A percentile compares a stretch with the other conserved stretches of the same genome.
Conservation (phyloP, 1,140 invertebrate species). For the Brachionus koreanus region DNA sequence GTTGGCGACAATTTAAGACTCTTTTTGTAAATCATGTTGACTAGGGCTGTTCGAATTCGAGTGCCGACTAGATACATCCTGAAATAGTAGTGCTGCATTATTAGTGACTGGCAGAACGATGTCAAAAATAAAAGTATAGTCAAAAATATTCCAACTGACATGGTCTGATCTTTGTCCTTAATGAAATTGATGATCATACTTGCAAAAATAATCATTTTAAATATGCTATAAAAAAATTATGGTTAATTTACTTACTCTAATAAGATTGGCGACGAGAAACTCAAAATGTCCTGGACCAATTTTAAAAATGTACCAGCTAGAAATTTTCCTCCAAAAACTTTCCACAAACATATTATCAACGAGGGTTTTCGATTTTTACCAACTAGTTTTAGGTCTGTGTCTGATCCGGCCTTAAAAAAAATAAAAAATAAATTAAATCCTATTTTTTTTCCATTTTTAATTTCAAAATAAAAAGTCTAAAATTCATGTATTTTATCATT, state of each 20-base stretch:
- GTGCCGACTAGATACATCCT: conserved; percentile 70
- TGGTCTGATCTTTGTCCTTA: conserved; percentile 11
- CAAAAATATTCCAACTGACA: conserved; percentile 78
- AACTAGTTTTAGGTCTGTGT: not conserved
- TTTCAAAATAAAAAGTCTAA: no score
- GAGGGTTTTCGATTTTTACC: not conserved
- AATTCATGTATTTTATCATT: no score
- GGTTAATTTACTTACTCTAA: not conserved
- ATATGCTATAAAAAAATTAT: not conserved
- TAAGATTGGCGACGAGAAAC: conserved; percentile 22
- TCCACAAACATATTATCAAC: conserved; percentile 12
- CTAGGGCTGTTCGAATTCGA: conserved; percentile 81
- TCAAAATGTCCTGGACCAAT: conserved; percentile 42
- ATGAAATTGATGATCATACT: conserved; percentile 40
- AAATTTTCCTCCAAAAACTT: conserved; percentile 44
- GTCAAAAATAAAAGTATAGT: conserved; percentile 70
- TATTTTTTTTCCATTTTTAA: not conserved
- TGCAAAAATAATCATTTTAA: not conserved
- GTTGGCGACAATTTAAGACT: conserved; percentile 48
- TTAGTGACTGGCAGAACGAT: conserved; percentile 77
- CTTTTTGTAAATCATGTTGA: conserved; percentile 88
- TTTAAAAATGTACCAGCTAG: conserved; percentile 41
- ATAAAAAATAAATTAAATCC: no score
- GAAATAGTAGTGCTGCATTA: conserved; percentile 64
- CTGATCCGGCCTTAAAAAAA: conserved; percentile 8